Evolutionary conservation across 2,797 vertebrate genomes (phyloP).

Genomic region (Vultur gryphus): DNA sequence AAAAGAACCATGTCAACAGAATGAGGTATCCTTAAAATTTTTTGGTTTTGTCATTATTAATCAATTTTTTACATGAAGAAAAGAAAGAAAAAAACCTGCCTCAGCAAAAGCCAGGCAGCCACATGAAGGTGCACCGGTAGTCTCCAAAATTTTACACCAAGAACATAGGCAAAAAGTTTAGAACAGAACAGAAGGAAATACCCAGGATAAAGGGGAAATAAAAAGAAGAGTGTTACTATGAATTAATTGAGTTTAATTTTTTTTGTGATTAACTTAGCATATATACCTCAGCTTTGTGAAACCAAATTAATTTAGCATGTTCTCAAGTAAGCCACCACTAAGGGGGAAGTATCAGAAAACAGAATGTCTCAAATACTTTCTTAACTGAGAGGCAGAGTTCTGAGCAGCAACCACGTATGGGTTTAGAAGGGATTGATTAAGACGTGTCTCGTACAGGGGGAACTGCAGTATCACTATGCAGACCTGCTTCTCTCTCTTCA

Average conservation of each 20-base stretch:
- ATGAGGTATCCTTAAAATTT: neutral
- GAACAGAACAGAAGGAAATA: neutral
- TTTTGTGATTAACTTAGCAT: neutral
- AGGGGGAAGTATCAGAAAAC: neutral
- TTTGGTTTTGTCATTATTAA: neutral
- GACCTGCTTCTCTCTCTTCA: neutral
- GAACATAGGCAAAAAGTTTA: neutral
- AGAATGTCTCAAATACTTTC: neutral
- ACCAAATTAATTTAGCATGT: neutral
- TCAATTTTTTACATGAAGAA: neutral
- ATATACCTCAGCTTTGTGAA: neutral
- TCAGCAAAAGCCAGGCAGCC: neutral
- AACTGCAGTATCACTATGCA: neutral
- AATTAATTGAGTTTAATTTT: neutral
- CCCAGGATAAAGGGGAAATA: neutral
- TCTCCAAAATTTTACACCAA: neutral
- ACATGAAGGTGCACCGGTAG: neutral
- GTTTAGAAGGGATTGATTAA: neutral
- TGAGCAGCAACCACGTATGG: accelerated
- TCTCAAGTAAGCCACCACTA: neutral
- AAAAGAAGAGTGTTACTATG: neutral
- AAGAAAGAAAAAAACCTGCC: neutral
- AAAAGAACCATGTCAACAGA: neutral
- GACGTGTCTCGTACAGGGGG: neutral
- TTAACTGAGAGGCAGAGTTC: neutral